phyloP scores from a whole-genome alignment of 1,140 invertebrate genomes.

The Ridgeia piscesae region DNA sequence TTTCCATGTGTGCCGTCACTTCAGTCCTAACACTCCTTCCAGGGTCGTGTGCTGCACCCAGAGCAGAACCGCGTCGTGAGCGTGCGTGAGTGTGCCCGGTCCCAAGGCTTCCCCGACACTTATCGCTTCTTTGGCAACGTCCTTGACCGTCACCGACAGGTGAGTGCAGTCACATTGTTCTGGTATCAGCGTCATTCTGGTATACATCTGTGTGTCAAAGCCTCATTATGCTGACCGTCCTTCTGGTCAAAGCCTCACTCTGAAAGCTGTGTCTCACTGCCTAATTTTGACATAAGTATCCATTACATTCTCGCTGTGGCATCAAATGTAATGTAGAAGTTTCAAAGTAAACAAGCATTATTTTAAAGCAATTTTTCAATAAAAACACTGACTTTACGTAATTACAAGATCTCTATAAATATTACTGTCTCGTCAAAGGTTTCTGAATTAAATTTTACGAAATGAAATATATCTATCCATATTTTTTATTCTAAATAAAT shows the following conservation, averaged over 20 bases:
- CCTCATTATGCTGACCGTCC: neutral
- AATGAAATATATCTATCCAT: slow-evolving; percentile 18
- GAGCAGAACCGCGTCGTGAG: slow-evolving; percentile 79
- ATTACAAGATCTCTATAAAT: no score
- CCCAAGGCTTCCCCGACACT: slow-evolving; percentile 81
- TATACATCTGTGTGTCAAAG: neutral
- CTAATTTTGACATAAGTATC: neutral
- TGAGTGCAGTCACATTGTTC: slow-evolving; percentile 43
- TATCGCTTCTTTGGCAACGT: slow-evolving; percentile 77
- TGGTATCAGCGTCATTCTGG: neutral
- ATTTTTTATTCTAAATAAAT: slow-evolving; percentile 27
- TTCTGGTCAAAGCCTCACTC: neutral
- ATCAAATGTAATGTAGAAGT: neutral
- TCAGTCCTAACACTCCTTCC: slow-evolving; percentile 25
- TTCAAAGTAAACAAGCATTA: no score
- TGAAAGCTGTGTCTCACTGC: neutral
- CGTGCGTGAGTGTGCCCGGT: slow-evolving; percentile 82
- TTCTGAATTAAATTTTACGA: no score
- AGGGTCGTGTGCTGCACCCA: slow-evolving; percentile 79
- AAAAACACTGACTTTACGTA: no score
- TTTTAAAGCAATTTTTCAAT: no score
- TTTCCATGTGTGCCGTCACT: slow-evolving; percentile 21
- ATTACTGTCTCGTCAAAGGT: neutral
- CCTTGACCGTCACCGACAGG: slow-evolving; percentile 80
- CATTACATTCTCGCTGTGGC: neutral